phyloP scores from a whole-genome alignment of 2,888 invertebrate genomes.

The Meghimatium bilineatum region DNA sequence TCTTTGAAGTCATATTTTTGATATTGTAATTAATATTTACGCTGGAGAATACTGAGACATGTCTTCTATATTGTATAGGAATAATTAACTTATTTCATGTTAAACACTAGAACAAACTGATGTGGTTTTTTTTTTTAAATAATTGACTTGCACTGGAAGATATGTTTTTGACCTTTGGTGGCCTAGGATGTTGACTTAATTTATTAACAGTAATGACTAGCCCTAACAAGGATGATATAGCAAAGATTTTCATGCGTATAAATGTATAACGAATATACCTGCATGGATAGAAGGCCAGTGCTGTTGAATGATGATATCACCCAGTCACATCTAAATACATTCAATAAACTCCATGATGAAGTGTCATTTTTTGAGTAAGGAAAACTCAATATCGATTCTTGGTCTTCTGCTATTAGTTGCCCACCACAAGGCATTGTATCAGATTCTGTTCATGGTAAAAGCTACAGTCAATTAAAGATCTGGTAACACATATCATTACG shows the following conservation, averaged over 20 bases:
- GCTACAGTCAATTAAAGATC: background rate
- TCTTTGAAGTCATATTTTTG: too few species aligned
- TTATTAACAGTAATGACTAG: too few species aligned
- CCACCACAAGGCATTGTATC: conserved; percentile 2
- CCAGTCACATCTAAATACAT: conserved; percentile 15
- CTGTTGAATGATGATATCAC: background rate
- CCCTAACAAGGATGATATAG: background rate
- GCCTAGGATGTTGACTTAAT: too few species aligned
- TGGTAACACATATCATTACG: too few species aligned
- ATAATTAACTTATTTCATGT: too few species aligned
- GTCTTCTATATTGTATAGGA: too few species aligned
- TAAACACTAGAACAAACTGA: too few species aligned
- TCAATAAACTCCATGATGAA: background rate
- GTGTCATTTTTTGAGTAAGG: background rate
- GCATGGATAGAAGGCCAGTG: conserved; percentile 14
- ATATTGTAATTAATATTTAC: too few species aligned
- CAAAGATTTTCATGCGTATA: background rate
- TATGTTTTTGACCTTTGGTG: too few species aligned
- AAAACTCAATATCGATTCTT: background rate
- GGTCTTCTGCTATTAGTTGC: background rate
- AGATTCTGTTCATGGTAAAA: background rate
- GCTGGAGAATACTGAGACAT: too few species aligned
- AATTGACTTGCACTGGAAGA: too few species aligned
- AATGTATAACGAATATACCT: conserved; percentile 10
- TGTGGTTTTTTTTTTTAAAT: too few species aligned